Conservation (phyloP, 2,888 invertebrate genomes). For the Tenthredo notha region DNA sequence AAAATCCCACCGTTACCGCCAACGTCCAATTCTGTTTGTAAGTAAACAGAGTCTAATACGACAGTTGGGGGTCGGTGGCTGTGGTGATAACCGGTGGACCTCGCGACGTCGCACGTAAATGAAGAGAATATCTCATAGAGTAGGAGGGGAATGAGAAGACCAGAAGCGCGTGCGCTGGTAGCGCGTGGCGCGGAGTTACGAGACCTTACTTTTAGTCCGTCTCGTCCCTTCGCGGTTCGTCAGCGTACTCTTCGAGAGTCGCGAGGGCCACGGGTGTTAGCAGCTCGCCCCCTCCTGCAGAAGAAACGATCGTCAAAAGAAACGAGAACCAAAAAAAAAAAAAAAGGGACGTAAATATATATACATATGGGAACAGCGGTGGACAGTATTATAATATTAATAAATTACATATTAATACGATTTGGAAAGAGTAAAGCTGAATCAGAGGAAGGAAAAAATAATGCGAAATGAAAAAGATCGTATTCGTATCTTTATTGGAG, state of each 20-base stretch:
- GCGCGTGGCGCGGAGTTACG: conserved; percentile 68
- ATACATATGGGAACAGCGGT: neutral
- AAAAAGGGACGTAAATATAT: neutral
- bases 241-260: conserved; percentile 35
- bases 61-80: conserved; percentile 39
- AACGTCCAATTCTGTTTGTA: neutral
- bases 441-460: neutral
- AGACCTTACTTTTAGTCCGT: conserved; percentile 72
- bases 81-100: conserved; percentile 16
- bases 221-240: conserved; percentile 66
- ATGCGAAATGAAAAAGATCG: neutral
- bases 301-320: neutral
- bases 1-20: conserved; percentile 23
- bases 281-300: conserved; percentile 1
- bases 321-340: neutral
- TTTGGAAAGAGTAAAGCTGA: neutral
- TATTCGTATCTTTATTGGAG: neutral
- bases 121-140: conserved; percentile 17
- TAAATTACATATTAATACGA: neutral
- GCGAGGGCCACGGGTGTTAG: neutral
- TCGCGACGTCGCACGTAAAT: conserved; percentile 2
- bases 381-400: neutral
- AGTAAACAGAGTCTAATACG: neutral
- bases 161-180: conserved; percentile 69
- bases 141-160: conserved; percentile 56